Percentiles rank a stretch among this genome's conserved stretches.
These are phyloP conservation scores for Drepana falcataria DNA, from an alignment of 2,888 invertebrate species.

Conservation along the genomic window DNA sequence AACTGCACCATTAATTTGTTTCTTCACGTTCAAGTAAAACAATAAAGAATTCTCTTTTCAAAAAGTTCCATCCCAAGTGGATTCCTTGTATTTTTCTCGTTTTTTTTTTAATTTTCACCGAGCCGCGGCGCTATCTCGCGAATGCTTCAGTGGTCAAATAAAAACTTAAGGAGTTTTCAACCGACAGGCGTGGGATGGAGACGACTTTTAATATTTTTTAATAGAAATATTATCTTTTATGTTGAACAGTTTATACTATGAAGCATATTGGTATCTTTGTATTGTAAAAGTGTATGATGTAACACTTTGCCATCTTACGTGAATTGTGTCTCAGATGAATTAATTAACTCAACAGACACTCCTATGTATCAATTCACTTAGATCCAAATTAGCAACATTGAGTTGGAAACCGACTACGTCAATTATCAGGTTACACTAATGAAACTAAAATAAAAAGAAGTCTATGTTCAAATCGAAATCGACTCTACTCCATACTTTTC, in stretches of 20 bases:
- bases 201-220: constrained; percentile 5
- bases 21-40: constrained; percentile 15
- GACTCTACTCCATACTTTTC: constrained; percentile 36
- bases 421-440: too few relatives aligned
- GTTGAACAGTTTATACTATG: background rate
- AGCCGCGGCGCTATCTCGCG: constrained; percentile 71
- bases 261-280: too few relatives aligned
- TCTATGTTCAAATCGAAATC: too few relatives aligned
- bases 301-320: background rate
- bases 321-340: background rate
- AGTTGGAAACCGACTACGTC: background rate
- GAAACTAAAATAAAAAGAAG: too few relatives aligned
- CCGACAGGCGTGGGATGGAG: constrained; percentile 36
- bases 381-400: background rate
- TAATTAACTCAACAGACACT: background rate
- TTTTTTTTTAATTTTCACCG: constrained; percentile 74
- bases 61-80: constrained; percentile 34
- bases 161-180: constrained; percentile 74
- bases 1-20: background rate
- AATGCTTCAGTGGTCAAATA: constrained; percentile 80
- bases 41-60: constrained; percentile 14
- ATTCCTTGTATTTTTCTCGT: constrained; percentile 45
- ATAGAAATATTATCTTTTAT: background rate
- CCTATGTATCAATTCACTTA: too few relatives aligned
- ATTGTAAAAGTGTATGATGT: too few relatives aligned